Conservation (phyloP, 2,113 vertebrate genomes). For the Craseonycteris thonglongyai region DNA sequence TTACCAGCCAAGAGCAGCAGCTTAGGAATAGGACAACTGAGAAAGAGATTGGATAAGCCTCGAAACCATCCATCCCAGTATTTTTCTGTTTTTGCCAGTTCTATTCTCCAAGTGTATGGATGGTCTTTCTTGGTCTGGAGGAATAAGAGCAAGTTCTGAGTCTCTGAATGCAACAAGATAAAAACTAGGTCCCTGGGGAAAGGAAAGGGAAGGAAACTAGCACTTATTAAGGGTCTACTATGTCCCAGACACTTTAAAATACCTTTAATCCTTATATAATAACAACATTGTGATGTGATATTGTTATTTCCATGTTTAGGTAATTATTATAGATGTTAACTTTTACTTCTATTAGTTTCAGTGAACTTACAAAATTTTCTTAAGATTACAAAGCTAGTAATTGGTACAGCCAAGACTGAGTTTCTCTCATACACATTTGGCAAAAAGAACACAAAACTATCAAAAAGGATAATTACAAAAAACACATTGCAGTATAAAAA, state of each 20-base stretch:
- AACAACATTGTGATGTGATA: not conserved
- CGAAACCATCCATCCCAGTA: slow-evolving; percentile 99
- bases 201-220: slow-evolving; percentile 29
- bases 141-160: slow-evolving; percentile 45
- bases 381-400: not conserved
- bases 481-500: not conserved
- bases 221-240: not conserved
- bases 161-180: not conserved
- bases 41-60: slow-evolving; percentile 95
- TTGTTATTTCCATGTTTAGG: not conserved
- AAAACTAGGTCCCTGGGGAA: slow-evolving; percentile 9
- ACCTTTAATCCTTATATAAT: not conserved
- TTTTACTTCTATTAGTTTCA: slow-evolving; percentile 14
- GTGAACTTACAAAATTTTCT: not conserved
- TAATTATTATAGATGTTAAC: not conserved
- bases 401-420: not conserved
- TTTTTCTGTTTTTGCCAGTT: slow-evolving; percentile 96
- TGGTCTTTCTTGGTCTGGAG: slow-evolving; percentile 91
- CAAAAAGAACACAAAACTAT: not conserved
- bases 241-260: not conserved
- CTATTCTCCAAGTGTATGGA: slow-evolving; percentile 95
- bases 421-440: not conserved
- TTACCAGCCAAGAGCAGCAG: slow-evolving; percentile 94
- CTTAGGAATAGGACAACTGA: slow-evolving; percentile 92
- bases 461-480: slow-evolving; percentile 20